Conservation (phyloP, 2,113 vertebrate genomes). For the Halcyon senegalensis region DNA sequence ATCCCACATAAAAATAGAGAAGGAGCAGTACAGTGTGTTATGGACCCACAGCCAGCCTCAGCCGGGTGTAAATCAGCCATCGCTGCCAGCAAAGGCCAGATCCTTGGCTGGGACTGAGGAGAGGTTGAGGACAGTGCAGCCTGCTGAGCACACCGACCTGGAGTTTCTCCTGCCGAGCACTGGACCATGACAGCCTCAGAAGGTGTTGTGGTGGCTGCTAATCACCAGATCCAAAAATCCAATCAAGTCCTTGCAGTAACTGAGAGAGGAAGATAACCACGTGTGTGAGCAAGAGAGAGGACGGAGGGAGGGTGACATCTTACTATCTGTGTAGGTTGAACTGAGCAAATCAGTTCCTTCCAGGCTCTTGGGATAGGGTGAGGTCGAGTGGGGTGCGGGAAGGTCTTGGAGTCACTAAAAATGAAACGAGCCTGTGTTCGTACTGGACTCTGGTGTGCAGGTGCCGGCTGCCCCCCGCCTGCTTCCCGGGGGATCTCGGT, state of each 20-base stretch:
- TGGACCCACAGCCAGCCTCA: background rate
- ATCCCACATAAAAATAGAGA: background rate
- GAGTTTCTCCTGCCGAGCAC: background rate
- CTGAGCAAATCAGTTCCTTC: background rate
- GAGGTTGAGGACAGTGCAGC: background rate
- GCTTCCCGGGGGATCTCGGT: background rate
- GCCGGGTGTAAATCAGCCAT: background rate
- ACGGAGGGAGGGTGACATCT: background rate
- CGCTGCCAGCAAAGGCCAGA: fast-evolving
- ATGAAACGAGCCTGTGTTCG: background rate
- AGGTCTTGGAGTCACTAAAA: background rate
- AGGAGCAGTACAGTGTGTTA: background rate
- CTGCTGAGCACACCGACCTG: background rate
- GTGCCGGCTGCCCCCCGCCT: fast-evolving
- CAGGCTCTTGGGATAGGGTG: background rate
- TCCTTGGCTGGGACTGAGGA: background rate
- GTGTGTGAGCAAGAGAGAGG: background rate
- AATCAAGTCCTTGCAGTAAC: background rate
- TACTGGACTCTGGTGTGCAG: background rate
- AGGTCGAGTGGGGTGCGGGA: background rate
- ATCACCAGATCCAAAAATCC: background rate
- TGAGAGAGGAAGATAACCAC: background rate
- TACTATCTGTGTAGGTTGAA: background rate
- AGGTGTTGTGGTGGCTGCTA: background rate
- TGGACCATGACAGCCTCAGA: background rate